Evolutionary conservation across 2,888 invertebrate genomes (phyloP).

Genomic region (Limnephilus rhombicus): DNA sequence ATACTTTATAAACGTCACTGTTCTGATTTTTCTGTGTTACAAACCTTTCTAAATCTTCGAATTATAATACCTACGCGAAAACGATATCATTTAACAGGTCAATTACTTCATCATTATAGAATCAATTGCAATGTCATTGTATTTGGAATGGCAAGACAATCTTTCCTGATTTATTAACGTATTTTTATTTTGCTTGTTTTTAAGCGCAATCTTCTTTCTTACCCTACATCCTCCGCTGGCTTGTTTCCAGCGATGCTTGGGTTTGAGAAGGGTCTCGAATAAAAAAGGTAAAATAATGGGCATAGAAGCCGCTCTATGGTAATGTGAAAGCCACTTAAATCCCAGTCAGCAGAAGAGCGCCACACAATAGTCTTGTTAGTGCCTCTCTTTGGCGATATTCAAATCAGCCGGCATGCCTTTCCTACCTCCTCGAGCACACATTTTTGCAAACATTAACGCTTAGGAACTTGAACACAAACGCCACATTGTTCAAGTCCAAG

Average conservation of each 20-base stretch:
- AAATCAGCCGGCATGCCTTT: slow-evolving; percentile 18
- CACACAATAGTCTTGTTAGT: slow-evolving; percentile 51
- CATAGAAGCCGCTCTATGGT: slow-evolving; percentile 31
- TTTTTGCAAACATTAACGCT: not conserved
- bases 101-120: no score
- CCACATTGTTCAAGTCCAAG: not conserved
- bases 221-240: not conserved
- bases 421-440: not conserved
- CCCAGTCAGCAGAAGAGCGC: slow-evolving; percentile 29
- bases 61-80: no score
- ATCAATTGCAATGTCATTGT: not conserved
- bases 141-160: not conserved
- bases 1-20: no score
- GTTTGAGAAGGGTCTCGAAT: slow-evolving; percentile 34
- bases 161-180: no score
- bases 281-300: slow-evolving; percentile 40
- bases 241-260: not conserved
- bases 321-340: slow-evolving; percentile 51
- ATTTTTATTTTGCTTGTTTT: not conserved
- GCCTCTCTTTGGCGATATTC: slow-evolving; percentile 33
- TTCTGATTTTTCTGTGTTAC: no score
- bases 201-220: not conserved
- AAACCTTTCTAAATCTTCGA: no score
- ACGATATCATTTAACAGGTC: no score
- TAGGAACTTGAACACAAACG: not conserved